These are phyloP conservation scores for Fabriciana adippe DNA, from an alignment of 2,888 invertebrate genomes.

Conservation along the genomic window DNA sequence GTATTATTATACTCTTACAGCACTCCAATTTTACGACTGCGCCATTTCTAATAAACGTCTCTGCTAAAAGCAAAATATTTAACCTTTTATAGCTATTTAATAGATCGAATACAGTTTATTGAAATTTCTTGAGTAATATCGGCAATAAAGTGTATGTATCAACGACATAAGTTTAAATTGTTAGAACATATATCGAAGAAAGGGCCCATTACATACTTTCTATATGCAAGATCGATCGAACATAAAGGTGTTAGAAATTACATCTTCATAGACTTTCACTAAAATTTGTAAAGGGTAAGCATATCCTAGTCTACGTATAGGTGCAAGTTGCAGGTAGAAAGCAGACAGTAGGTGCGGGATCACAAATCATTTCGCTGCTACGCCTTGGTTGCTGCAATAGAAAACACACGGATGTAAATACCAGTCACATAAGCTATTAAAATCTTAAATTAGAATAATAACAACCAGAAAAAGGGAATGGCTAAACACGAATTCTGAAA, in stretches of 20 bases:
- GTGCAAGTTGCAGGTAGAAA: constrained; percentile 39
- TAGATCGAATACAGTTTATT: constrained; percentile 7
- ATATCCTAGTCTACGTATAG: constrained; percentile 34
- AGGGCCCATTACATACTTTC: constrained; percentile 19
- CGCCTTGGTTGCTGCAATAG: constrained; percentile 35
- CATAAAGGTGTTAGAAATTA: constrained; percentile 32
- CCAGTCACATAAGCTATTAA: not conserved
- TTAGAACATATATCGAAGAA: constrained; percentile 10
- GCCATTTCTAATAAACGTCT: no score
- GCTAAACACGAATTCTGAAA: no score
- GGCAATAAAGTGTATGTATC: not conserved
- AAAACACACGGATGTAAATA: constrained; percentile 22
- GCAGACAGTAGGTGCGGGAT: constrained; percentile 38
- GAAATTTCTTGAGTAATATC: not conserved
- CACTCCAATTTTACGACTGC: no score
- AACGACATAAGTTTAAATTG: constrained; percentile 6
- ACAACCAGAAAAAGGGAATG: no score
- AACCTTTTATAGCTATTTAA: not conserved
- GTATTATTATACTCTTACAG: no score
- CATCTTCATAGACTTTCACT: constrained; percentile 39
- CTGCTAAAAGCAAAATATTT: no score
- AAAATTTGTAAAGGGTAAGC: constrained; percentile 37
- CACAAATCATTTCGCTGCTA: constrained; percentile 44
- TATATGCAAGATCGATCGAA: constrained; percentile 18
- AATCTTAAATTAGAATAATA: no score